Evolutionary conservation across 2,797 vertebrate genomes (phyloP), one percentile per base, ranked within the genome.

Genomic region (Acanthiza pusilla): DNA sequence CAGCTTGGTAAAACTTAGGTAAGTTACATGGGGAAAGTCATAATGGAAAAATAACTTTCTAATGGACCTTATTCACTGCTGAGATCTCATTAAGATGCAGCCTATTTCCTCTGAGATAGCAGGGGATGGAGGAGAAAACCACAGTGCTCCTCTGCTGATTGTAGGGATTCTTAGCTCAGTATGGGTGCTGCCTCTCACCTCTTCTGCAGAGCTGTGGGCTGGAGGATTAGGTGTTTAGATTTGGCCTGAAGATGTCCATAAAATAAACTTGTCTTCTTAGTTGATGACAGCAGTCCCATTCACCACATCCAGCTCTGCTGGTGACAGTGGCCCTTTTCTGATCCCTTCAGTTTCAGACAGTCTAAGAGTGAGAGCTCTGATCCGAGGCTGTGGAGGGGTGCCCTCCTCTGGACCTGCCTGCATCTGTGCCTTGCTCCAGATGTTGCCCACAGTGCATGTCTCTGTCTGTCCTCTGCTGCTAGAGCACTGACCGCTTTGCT

Each of bases 181-280:
- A 5, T 6, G 18, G 36, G 16, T 15, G n/a, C 53, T 15, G 42
- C 26, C 50, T 58, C 27, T 57, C 0, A 0, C 20, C 4, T n/a
- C 43, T 62, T 78, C 47, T 11, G 8, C 30, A 48, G 42, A 43
- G 11, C 47, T 45, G 18, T n/a, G n/a, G 48, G 21, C 38, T 67
- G 8, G 18, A 81, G 55, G 16, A 21, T 45, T 21, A 55, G 10
- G 63, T 68, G 15, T 23, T 53, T 51, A 20, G n/a, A 30, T 43
- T 65, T 85, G 36, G 11, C 26, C 27, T 72, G 54, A 40, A 50
- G 18, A 10, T 11, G 4, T 38, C 55, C 65, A 32, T 47, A 54
- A 62, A 68, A 79, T 45, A 40, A 68, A 21, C 5, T 18, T 68
- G 3, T 40, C 38, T 85, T 21, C 22, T 60, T 29, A 16, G 34